A percentile compares a stretch with the other conserved stretches of the same genome.
phyloP scores from a whole-genome alignment of 2,888 invertebrate species.

The Schrankia costaestrigalis region DNA sequence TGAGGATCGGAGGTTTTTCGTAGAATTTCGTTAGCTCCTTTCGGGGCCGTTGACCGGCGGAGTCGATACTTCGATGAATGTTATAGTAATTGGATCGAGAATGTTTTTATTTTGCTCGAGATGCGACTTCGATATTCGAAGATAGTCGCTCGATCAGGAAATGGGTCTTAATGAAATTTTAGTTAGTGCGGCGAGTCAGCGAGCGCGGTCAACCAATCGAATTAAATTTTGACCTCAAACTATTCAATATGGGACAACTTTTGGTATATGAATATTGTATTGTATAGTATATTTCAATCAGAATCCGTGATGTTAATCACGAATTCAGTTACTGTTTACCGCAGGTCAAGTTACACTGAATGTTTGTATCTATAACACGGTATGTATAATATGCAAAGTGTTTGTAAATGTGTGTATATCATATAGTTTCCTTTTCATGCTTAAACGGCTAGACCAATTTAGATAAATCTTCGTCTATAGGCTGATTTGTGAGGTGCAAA shows the following conservation, averaged over 20 bases:
- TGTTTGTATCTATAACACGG: too few relatives aligned
- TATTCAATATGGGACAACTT: slow-evolving; percentile 5
- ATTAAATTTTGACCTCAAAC: slow-evolving; percentile 27
- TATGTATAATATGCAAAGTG: too few relatives aligned
- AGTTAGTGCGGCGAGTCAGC: slow-evolving; percentile 29
- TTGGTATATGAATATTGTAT: too few relatives aligned
- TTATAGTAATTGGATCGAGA: slow-evolving; percentile 67
- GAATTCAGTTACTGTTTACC: too few relatives aligned
- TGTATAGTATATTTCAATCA: too few relatives aligned
- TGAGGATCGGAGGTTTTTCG: slow-evolving; percentile 77
- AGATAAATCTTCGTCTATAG: too few relatives aligned
- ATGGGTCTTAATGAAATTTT: slow-evolving; percentile 43
- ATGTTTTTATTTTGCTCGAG: slow-evolving; percentile 35
- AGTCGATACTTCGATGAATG: slow-evolving; percentile 72
- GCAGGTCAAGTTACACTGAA: too few relatives aligned
- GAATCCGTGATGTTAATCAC: too few relatives aligned
- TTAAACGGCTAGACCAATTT: too few relatives aligned
- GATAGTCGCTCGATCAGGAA: slow-evolving; percentile 37
- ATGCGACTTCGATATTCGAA: slow-evolving; percentile 19
- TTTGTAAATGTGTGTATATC: too few relatives aligned
- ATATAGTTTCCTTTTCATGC: too few relatives aligned
- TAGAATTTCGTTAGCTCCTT: slow-evolving; percentile 74
- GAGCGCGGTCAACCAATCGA: slow-evolving; percentile 13
- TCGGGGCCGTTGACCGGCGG: slow-evolving; percentile 66
- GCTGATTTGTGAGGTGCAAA: too few relatives aligned